phyloP scores from a whole-genome alignment of 2,888 invertebrate species.

The Erebia epiphron region DNA sequence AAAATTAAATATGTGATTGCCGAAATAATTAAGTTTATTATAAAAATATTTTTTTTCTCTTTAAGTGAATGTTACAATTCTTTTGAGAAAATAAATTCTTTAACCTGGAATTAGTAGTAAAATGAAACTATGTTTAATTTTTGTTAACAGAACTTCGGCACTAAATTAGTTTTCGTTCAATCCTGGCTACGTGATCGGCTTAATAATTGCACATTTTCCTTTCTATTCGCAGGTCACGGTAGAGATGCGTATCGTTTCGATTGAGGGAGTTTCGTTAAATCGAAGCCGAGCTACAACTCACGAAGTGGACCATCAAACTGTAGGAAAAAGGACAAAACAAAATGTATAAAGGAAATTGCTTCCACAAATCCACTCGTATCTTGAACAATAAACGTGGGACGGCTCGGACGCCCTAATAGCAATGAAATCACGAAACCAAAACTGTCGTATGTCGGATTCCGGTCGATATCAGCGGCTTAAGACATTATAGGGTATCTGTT shows the following conservation, averaged over 20 bases:
- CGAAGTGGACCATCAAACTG: conserved; percentile 80
- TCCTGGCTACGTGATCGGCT: conserved; percentile 68
- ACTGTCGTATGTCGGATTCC: conserved; percentile 65
- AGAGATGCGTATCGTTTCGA: conserved; percentile 75
- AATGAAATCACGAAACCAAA: conserved; percentile 83
- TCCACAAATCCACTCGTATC: conserved; percentile 83
- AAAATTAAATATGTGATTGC: no score
- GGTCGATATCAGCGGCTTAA: conserved; percentile 55
- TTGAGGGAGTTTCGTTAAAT: conserved; percentile 72
- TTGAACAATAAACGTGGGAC: conserved; percentile 80
- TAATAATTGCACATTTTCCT: conserved; percentile 72
- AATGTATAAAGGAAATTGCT: conserved; percentile 84
- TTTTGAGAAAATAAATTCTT: no score
- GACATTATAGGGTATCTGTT: conserved; percentile 41
- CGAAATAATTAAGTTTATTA: no score
- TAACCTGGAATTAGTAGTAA: not conserved
- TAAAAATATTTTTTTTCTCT: no score
- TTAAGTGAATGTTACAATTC: no score
- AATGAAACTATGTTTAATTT: conserved; percentile 52
- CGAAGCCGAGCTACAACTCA: conserved; percentile 77
- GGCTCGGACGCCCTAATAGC: conserved; percentile 79
- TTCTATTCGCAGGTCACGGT: conserved; percentile 55
- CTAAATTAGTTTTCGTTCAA: conserved; percentile 77
- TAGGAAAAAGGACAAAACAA: conserved; percentile 82
- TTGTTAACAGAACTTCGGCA: conserved; percentile 61